Evolutionary conservation across 1,140 invertebrate genomes (phyloP).

Genomic region (Saccostrea glomerata): DNA sequence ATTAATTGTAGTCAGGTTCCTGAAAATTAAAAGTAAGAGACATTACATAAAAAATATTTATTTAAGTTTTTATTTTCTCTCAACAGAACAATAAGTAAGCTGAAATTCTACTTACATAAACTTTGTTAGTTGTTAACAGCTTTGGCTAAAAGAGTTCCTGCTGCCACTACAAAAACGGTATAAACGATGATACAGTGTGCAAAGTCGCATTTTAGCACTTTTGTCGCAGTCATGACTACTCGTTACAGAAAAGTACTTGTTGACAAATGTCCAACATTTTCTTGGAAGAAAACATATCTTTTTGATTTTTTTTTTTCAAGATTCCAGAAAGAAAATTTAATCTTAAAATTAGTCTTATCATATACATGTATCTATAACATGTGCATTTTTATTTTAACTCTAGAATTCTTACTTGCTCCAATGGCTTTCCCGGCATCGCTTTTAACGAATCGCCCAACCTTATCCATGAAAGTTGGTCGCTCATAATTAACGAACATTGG

Average conservation of each 20-base stretch:
- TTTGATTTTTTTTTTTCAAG: not conserved
- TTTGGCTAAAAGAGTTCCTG: slow-evolving; percentile 4
- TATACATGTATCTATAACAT: not conserved
- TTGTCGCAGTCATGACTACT: too few species aligned
- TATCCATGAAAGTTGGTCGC: not conserved
- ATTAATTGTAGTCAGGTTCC: too few species aligned
- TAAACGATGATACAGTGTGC: not conserved
- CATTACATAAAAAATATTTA: too few species aligned
- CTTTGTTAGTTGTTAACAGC: not conserved
- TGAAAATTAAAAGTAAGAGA: too few species aligned
- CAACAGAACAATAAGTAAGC: too few species aligned
- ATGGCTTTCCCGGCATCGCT: slow-evolving; percentile 1
- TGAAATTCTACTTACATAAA: too few species aligned
- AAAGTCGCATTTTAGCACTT: not conserved
- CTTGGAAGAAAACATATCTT: not conserved
- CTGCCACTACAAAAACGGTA: not conserved
- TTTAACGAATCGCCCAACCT: not conserved
- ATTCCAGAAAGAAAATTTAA: not conserved
- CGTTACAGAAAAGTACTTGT: too few species aligned
- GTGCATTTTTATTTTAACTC: too few species aligned
- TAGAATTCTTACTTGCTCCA: not conserved
- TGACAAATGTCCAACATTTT: too few species aligned
- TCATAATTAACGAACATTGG: not conserved
- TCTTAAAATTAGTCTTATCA: not conserved
- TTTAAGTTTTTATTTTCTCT: too few species aligned